Base-by-base conservation (phyloP, 2,888 invertebrate species). In the Hyles lineata region DNA sequence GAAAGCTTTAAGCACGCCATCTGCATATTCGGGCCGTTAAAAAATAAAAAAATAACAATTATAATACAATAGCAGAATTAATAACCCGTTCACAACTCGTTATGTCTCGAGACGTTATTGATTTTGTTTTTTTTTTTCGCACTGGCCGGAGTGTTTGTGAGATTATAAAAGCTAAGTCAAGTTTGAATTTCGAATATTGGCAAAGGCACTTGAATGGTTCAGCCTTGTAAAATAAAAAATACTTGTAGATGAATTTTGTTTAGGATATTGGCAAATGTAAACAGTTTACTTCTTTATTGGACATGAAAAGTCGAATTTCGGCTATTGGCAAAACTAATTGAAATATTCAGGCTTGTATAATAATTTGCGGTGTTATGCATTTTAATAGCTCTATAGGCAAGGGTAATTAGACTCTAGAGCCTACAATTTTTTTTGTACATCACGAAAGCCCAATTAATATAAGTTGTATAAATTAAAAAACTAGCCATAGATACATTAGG, bases 21-120 rank as follows among this genome's bases (percentile, higher is more conserved):
- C 89, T 91, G 90, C 92, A 93, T 93, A 91, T 92, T 91, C 85
- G 79, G 81, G 89, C 88, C 86, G 87, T 92, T 89, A 91, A 89
- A 89, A 87, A 84, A 83, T 84, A 83, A 82, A 85, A 84, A 87
- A 86, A 87, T 82, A 86, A 87, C 83, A 85, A 84, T 82, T 80
- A 83, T 75, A 82, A 85, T 82, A 84, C 82, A 83, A 82, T 83
- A 80, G 84, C 79, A 78, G 79, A 88, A 86, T 91, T 91, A 91
- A 91, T 90, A 91, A 91, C 91, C 91, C 91, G 90, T 90, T 90
- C 84, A 81, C 78, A 79, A 83, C 84, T 82, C 80, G 85, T 86
- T 85, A 83, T 84, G 85, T 85, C 83, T 82, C 80, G 80, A 81
- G 86, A 84, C 77, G 77, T 83, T 87, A 85, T 86, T 80, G 85